Base-by-base conservation (phyloP, 2,888 invertebrate species). In the Amaurobius ferox region DNA sequence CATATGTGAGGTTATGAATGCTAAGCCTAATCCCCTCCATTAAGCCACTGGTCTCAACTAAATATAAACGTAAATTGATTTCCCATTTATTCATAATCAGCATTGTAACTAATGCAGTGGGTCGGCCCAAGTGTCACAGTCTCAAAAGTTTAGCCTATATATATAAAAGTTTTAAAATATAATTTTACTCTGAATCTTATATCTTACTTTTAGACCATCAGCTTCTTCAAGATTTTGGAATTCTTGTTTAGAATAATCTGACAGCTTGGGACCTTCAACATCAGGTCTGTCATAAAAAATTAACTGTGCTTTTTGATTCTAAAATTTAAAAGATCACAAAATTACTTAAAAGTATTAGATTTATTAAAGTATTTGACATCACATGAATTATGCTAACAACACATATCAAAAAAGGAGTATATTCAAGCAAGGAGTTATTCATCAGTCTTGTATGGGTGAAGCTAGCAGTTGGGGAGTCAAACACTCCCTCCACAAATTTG, bases 211-310 rank as follows among this genome's bases (percentile, higher is more conserved):
- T 0, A 94, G 90, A 29, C 87, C 87, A 62, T 79, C 67, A 61
- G 68, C 79, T 88, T 93, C 93, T 26, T 92, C 92, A 0, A 92
- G 90, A 86, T 92, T 90, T 16, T 88, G 74, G 13, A 91, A 90
- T 16, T 92, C 90, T 23, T 94, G 92, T 89, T 95, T 94, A 88
- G 94, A 94, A 90, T 94, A 98, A 67, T 93, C 92, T 73, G 94
- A 94, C 1, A 96, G 90, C 90, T 97, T 98, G 0, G 98, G 97
- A 0, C 97, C 98, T 7, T 92, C 92, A 13, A 92, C 91, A 91
- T 98, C 94, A 0, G 94, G 94, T 73, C 98, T 93, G 71, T 95
- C 93, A 90, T 98, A 98, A 88, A 93, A 95, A 39, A 98, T 95
- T 40, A 98, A 91, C 88, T 95, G 94, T 0, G 95, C 93, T 61